These are phyloP conservation scores for Tetrax tetrax DNA, from an alignment of 2,113 vertebrate species.

Conservation along the genomic window DNA sequence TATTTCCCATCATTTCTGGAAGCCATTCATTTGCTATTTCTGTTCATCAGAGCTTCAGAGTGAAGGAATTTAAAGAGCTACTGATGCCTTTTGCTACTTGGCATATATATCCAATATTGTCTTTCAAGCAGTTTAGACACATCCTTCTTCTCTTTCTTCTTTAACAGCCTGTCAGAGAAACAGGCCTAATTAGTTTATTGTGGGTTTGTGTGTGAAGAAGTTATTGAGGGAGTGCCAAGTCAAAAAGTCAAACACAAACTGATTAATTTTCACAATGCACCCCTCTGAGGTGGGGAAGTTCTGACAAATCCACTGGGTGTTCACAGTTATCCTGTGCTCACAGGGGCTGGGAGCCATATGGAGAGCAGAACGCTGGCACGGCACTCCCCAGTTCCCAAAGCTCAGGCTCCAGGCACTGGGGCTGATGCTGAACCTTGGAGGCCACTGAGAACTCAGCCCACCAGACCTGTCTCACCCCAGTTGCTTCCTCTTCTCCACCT, in stretches of 20 bases:
- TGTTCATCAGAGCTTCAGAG: slow-evolving; percentile 59
- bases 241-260: slow-evolving; percentile 72
- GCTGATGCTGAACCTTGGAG: background rate
- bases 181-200: slow-evolving; percentile 60
- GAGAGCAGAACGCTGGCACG: background rate
- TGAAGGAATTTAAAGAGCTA: slow-evolving; percentile 67
- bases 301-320: slow-evolving; percentile 65
- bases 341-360: slow-evolving; percentile 36
- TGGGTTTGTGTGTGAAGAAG: slow-evolving; percentile 62
- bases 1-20: slow-evolving; percentile 69
- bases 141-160: slow-evolving; percentile 58
- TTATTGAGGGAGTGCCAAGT: slow-evolving; percentile 27
- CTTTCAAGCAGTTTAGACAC: slow-evolving; percentile 52
- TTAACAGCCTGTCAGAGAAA: slow-evolving; percentile 62
- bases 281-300: slow-evolving; percentile 68
- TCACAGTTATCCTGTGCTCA: slow-evolving; percentile 56
- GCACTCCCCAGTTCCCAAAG: background rate
- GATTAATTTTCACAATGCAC: slow-evolving; percentile 73
- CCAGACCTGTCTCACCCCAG: fast-evolving
- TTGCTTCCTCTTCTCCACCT: background rate
- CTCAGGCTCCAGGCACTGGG: fast-evolving
- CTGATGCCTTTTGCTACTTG: slow-evolving; percentile 70
- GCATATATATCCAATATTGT: slow-evolving; percentile 60
- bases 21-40: slow-evolving; percentile 75
- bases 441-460: background rate